These are phyloP conservation scores for Mobula hypostoma DNA, from an alignment of 2,113 vertebrate species.

Conservation along the genomic window DNA sequence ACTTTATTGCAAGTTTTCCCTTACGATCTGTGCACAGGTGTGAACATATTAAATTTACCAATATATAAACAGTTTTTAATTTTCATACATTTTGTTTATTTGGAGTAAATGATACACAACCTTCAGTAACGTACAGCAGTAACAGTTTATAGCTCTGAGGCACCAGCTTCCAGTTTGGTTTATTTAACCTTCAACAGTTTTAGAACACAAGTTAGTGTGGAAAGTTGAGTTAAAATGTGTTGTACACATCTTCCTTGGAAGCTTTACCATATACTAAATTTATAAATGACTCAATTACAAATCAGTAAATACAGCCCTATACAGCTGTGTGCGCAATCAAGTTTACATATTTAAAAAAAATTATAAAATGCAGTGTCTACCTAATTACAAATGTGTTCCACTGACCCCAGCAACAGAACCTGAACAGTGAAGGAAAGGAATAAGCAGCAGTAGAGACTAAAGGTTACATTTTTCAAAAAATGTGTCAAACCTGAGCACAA, in stretches of 20 bases:
- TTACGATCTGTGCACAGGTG: too few relatives aligned
- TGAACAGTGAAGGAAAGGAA: not conserved
- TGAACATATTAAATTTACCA: not conserved
- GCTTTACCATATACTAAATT: conserved; percentile 26
- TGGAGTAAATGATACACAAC: conserved; percentile 36
- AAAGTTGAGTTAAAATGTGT: conserved; percentile 3
- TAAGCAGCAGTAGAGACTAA: not conserved
- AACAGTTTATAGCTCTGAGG: conserved; percentile 31
- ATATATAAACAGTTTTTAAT: not conserved
- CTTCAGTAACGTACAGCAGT: conserved; percentile 36
- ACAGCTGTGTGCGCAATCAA: conserved; percentile 28
- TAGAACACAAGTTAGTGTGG: conserved; percentile 6
- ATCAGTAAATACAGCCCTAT: conserved; percentile 33
- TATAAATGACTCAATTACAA: conserved; percentile 36
- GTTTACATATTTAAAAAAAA: conserved; percentile 33
- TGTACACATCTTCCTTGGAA: conserved; percentile 5
- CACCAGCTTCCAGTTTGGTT: conserved; percentile 28
- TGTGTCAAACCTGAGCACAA: not conserved
- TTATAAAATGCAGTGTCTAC: conserved; percentile 32
- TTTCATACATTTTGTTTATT: conserved; percentile 24
- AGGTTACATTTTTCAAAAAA: not conserved
- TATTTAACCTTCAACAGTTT: conserved; percentile 31
- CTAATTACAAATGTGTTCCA: conserved; percentile 23
- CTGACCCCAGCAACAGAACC: conserved; percentile 18
- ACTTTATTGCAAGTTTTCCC: too few relatives aligned